Conservation (phyloP, 2,888 invertebrate species). For the Diploptera punctata region DNA sequence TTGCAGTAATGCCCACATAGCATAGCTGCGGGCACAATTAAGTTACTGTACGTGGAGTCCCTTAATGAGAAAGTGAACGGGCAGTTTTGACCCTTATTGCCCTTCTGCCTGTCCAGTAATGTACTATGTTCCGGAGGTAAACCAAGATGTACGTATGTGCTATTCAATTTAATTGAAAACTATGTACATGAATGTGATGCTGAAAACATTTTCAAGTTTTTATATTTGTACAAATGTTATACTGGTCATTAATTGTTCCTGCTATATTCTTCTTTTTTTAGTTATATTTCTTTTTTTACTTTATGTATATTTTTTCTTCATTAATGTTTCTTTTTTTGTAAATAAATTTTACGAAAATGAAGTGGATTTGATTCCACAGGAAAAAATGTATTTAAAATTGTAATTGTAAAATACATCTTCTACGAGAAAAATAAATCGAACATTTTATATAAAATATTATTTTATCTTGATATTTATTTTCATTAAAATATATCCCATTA, state of each 20-base stretch:
- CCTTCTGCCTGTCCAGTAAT: background rate
- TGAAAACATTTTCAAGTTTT: background rate
- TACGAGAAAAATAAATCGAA: constrained; percentile 3
- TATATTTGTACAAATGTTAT: constrained; percentile 5
- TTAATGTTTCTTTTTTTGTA: background rate
- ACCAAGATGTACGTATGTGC: background rate
- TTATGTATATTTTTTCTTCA: background rate
- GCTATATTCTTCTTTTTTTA: background rate
- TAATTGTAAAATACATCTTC: background rate
- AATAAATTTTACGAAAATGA: background rate
- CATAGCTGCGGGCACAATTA: constrained; percentile 15
- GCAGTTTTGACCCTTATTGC: background rate
- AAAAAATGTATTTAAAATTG: constrained; percentile 7
- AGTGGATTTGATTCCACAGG: background rate
- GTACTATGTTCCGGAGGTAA: background rate
- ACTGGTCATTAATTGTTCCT: constrained; percentile 19
- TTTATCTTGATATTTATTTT: background rate
- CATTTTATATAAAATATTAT: background rate
- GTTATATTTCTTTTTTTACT: background rate
- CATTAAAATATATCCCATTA: no score
- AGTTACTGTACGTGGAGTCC: constrained; percentile 4
- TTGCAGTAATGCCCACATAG: constrained; percentile 14
- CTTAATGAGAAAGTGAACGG: constrained; percentile 17
- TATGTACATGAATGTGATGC: background rate
- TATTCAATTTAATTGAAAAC: constrained; percentile 11